Base-by-base conservation (phyloP, 2,113 vertebrate species). In the Sylvicapra grimmia region DNA sequence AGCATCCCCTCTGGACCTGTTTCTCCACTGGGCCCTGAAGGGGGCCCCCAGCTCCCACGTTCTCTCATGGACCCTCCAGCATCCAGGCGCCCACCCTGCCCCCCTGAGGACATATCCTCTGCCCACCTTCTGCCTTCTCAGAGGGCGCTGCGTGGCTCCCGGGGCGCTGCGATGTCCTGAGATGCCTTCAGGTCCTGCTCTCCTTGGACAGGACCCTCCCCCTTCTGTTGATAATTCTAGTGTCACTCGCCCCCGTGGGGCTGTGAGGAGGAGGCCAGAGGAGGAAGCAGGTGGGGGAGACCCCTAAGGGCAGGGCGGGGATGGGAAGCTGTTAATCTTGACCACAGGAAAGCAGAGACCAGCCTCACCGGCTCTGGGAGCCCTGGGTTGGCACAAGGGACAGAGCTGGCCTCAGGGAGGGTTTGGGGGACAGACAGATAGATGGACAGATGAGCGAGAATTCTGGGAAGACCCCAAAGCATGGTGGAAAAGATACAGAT, bases 81-180 rank as follows among this genome's bases (percentile, higher is more conserved):
- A 3, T 33, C 47, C 15, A 36, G 63, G 27, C 3, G 9, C 25
- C 29, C n/a, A 5, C 49, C 21, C 36, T 29, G 18, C 31, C 80
- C 31, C 9, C 10, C 8, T n/a, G 21, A 44, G 36, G 5, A 9
- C 23, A 6, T 61, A 53, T 6, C 27, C n/a, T 31, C 25, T 23
- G n/a, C 25, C 51, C 31, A 36, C 6, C 29, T 72, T 18, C 36
- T 44, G 31, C 23, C 15, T 86, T 53, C 58, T 85, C 27, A 2
- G 58, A 7, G 44, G 21, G 19, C 0, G 13, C 79, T 6, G 16
- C 0, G 0, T 11, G 51, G 54, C 53, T 86, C 49, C 6, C 5
- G 2, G 13, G 6, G n/a, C 4, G 1, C 83, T 1, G 23, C 18
- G 27, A 23, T 6, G 27, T 59, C 36, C 40, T 6, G 14, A 0